Evolutionary conservation across 2,797 vertebrate genomes (phyloP).

Genomic region (Ctenochaetus hawaiiensis): DNA sequence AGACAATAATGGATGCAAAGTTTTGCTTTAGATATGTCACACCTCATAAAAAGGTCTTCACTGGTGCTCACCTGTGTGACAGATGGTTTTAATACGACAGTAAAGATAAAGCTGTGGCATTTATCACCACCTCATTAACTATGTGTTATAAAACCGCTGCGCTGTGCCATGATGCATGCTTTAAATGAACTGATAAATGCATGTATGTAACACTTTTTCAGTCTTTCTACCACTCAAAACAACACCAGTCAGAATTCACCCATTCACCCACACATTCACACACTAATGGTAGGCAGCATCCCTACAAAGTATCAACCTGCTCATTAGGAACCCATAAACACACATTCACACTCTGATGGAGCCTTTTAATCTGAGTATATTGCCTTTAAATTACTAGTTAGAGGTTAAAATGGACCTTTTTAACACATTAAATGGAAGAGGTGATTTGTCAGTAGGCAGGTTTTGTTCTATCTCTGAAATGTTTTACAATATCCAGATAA

Average conservation of each 20-base stretch:
- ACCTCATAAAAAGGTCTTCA: conserved; percentile 8
- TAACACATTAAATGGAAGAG: not conserved
- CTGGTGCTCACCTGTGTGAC: not conserved
- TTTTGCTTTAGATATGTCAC: not conserved
- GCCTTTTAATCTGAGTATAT: not conserved
- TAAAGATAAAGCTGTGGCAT: not conserved
- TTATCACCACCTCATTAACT: not conserved
- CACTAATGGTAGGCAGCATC: no score
- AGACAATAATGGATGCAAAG: not conserved
- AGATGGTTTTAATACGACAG: not conserved
- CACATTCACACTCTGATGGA: no score
- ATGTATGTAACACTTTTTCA: no score
- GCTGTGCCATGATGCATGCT: not conserved
- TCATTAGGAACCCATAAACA: no score
- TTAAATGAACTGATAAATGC: not conserved
- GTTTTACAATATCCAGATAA: not conserved
- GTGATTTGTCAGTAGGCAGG: not conserved
- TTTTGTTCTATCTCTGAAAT: not conserved
- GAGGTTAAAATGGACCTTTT: conserved; percentile 2
- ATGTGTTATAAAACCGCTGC: conserved; percentile 6
- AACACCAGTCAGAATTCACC: no score
- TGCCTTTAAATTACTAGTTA: not conserved
- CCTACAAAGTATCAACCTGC: no score
- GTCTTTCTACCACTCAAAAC: no score
- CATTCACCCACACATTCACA: no score